Evolutionary conservation across 2,888 invertebrate genomes (phyloP).

Genomic region (Amiota minor): DNA sequence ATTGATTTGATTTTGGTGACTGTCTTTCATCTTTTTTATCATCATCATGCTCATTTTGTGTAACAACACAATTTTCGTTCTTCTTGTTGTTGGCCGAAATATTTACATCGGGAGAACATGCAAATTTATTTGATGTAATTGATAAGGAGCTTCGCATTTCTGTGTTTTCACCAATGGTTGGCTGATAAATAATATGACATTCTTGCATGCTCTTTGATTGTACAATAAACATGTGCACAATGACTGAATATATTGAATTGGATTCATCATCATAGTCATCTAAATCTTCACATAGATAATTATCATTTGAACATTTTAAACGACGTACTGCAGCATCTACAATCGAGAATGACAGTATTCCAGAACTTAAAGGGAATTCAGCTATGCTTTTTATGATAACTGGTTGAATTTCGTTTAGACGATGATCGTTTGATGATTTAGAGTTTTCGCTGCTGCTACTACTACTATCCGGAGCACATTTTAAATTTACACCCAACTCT

Average conservation of each 20-base stretch:
- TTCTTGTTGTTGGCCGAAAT: slow-evolving; percentile 47
- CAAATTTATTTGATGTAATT: slow-evolving; percentile 32
- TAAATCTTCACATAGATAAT: slow-evolving; percentile 76
- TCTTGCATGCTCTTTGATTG: slow-evolving; percentile 93
- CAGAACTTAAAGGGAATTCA: slow-evolving; percentile 89
- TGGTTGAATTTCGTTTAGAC: slow-evolving; percentile 9
- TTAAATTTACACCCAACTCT: not conserved
- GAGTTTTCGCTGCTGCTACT: slow-evolving; percentile 37
- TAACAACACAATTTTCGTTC: slow-evolving; percentile 37
- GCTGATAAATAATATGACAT: slow-evolving; percentile 81
- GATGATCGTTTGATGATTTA: not conserved
- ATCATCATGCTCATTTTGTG: slow-evolving; percentile 23
- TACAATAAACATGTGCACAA: slow-evolving; percentile 82
- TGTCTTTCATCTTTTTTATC: slow-evolving; percentile 51
- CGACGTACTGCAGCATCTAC: slow-evolving; percentile 81
- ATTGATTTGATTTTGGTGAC: slow-evolving; percentile 33
- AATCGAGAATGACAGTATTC: slow-evolving; percentile 91
- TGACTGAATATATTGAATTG: slow-evolving; percentile 76
- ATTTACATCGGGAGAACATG: slow-evolving; percentile 16
- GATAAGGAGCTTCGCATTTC: slow-evolving; percentile 62
- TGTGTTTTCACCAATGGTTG: slow-evolving; percentile 68
- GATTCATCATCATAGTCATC: slow-evolving; percentile 77
- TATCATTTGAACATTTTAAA: slow-evolving; percentile 74
- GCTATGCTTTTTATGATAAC: slow-evolving; percentile 84
- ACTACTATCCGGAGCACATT: not conserved